A percentile compares a stretch with the other conserved stretches of the same genome.
Evolutionary conservation across 2,113 vertebrate genomes (phyloP).

Genomic region (Corydoras sp.): DNA sequence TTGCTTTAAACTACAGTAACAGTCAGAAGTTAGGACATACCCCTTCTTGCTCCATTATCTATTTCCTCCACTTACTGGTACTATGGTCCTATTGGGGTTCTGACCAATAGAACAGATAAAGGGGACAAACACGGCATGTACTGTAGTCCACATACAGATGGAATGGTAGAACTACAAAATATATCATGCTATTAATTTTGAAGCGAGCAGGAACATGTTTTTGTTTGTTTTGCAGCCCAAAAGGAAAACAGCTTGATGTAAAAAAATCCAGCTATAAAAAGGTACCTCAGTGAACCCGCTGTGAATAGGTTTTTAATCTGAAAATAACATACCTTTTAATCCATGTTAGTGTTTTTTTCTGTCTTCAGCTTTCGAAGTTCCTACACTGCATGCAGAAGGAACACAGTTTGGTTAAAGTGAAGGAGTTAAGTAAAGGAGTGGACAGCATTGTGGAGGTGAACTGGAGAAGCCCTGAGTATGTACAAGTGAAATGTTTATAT

Average conservation of each 20-base stretch:
- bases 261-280: conserved; percentile 98
- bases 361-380: conserved; percentile 85
- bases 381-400: conserved; percentile 84
- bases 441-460: conserved; percentile 92
- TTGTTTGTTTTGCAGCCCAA: conserved; percentile 72
- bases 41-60: too few relatives aligned
- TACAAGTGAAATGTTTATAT: not conserved
- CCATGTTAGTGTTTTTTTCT: not conserved
- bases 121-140: too few relatives aligned
- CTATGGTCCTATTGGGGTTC: too few relatives aligned
- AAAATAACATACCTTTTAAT: not conserved
- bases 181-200: too few relatives aligned
- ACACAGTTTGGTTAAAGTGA: conserved; percentile 77
- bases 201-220: too few relatives aligned
- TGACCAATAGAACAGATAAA: too few relatives aligned
- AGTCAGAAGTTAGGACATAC: too few relatives aligned
- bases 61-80: too few relatives aligned
- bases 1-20: too few relatives aligned
- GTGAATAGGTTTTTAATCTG: not conserved
- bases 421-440: conserved; percentile 90
- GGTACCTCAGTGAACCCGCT: conserved; percentile 57
- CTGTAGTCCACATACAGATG: too few relatives aligned
- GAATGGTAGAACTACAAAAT: not conserved
- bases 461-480: conserved; percentile 87
- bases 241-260: conserved; percentile 83